Conservation (phyloP, 1,140 invertebrate species). For the Chrysoperla carnea region DNA sequence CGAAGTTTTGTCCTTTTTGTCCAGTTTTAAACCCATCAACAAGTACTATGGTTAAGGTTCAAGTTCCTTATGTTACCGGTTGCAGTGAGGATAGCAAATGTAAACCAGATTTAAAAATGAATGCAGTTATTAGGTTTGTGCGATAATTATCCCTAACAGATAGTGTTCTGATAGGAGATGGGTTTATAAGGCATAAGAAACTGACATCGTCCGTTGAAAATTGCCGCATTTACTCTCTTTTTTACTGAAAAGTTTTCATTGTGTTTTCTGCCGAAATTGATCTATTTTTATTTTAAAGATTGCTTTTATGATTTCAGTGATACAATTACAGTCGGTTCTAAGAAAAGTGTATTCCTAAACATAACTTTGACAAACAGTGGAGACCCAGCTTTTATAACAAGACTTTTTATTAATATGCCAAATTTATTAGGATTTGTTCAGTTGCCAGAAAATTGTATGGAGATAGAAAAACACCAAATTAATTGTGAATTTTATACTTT, state of each 20-base stretch:
- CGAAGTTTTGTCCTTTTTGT: no score
- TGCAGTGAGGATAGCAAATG: constrained; percentile 22
- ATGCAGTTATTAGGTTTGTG: constrained; percentile 4
- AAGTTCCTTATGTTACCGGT: constrained; percentile 18
- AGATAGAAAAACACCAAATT: constrained; percentile 8
- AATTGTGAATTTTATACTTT: constrained; percentile 12
- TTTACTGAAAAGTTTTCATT: no score
- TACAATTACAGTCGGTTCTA: constrained; percentile 20
- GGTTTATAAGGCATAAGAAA: no score
- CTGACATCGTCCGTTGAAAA: no score
- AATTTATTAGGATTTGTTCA: constrained; percentile 14
- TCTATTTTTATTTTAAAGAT: neutral
- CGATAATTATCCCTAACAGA: no score
- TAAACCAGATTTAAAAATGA: constrained; percentile 14
- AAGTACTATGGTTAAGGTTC: constrained; percentile 8
- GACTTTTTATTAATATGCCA: constrained; percentile 15
- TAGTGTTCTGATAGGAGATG: no score
- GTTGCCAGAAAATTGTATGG: constrained; percentile 13
- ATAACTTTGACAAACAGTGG: constrained; percentile 17
- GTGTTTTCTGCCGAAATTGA: no score
- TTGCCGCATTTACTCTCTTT: no score
- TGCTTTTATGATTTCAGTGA: constrained; percentile 5
- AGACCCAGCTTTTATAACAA: constrained; percentile 22
- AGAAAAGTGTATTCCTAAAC: constrained; percentile 12
- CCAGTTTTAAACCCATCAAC: constrained; percentile 1